A percentile compares a stretch with the other conserved stretches of the same genome.
phyloP scores from a whole-genome alignment of 2,888 invertebrate species.

The Crossocerus cetratus region DNA sequence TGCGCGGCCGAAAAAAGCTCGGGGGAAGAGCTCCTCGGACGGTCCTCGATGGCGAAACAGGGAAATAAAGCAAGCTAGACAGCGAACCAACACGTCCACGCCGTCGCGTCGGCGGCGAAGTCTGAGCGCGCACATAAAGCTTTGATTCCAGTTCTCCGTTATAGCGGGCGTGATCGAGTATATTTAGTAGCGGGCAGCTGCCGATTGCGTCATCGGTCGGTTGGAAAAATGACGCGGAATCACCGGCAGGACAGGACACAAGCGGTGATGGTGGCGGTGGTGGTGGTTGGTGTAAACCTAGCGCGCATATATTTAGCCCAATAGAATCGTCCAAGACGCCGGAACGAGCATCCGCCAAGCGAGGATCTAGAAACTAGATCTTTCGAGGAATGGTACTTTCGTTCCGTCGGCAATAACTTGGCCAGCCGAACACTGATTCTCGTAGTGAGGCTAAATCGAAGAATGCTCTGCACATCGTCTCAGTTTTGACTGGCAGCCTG shows the following conservation, averaged over 20 bases:
- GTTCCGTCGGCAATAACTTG: too few species aligned
- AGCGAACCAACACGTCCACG: too few species aligned
- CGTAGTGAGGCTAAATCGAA: too few species aligned
- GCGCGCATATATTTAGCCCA: slow-evolving; percentile 42
- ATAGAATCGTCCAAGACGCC: slow-evolving; percentile 9
- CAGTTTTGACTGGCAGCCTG: too few species aligned
- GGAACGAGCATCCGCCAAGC: slow-evolving; percentile 12
- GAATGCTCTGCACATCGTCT: too few species aligned
- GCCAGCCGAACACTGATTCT: neutral
- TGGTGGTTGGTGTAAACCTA: slow-evolving; percentile 32
- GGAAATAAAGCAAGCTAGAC: too few species aligned
- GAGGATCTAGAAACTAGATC: slow-evolving; percentile 20
- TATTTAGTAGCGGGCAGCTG: slow-evolving; percentile 20
- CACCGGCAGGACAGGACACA: slow-evolving; percentile 27
- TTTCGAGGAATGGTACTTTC: too few species aligned
- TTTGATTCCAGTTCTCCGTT: neutral
- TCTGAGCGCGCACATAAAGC: slow-evolving; percentile 1
- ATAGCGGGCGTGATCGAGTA: neutral
- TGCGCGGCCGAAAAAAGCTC: neutral
- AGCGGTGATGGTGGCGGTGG: slow-evolving; percentile 4
- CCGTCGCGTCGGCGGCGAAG: neutral
- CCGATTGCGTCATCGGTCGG: slow-evolving; percentile 31
- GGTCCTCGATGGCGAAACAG: neutral
- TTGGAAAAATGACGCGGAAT: slow-evolving; percentile 30
- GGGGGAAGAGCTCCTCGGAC: neutral